A percentile compares a stretch with the other conserved stretches of the same genome.
Conservation (phyloP, 2,888 invertebrate genomes). For the Tenodera sinensis region DNA sequence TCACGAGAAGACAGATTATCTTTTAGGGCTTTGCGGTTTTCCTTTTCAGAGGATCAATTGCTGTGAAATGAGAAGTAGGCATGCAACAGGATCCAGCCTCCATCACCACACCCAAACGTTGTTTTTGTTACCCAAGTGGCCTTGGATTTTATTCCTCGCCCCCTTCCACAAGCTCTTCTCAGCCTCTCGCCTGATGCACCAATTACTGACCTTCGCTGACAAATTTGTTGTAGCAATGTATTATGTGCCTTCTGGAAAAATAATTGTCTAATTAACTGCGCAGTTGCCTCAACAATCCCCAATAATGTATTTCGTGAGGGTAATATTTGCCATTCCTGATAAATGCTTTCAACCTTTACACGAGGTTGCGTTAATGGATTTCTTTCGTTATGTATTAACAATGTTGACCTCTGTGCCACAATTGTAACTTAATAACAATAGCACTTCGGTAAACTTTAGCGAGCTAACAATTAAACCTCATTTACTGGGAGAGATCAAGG, state of each 20-base stretch:
- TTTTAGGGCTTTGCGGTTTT: neutral
- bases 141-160: neutral
- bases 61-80: neutral
- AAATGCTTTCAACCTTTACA: too few relatives aligned
- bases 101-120: neutral
- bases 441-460: neutral
- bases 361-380: too few relatives aligned
- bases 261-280: neutral
- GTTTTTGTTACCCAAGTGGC: neutral
- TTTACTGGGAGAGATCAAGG: neutral
- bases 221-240: neutral
- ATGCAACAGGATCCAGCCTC: neutral
- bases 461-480: neutral
- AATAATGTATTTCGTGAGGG: neutral
- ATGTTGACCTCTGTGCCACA: neutral
- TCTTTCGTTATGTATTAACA: neutral
- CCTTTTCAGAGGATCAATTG: neutral
- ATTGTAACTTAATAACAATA: neutral
- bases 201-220: neutral
- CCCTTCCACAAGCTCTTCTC: neutral
- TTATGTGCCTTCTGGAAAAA: neutral
- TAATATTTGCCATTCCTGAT: too few relatives aligned
- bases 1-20: neutral
- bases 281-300: too few relatives aligned
- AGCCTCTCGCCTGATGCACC: neutral